Percentiles rank a stretch among this genome's conserved stretches.
These are phyloP conservation scores for Oreochromis spilurus DNA, from an alignment of 2,113 vertebrate species.

Conservation along the genomic window DNA sequence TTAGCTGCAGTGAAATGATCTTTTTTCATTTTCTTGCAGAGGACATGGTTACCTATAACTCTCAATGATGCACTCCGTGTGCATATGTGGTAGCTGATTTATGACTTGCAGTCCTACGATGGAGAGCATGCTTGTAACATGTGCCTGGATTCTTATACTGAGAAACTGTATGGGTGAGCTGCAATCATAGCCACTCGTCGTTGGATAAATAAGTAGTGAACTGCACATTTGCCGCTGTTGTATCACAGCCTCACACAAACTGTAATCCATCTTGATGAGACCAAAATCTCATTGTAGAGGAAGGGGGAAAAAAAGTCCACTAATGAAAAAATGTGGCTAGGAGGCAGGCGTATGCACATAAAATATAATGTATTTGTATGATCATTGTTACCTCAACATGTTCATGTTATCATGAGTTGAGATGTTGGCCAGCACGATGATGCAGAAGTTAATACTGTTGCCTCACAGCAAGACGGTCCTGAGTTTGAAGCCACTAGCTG, in stretches of 20 bases:
- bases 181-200: not conserved
- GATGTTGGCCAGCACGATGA: accelerated
- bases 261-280: not conserved
- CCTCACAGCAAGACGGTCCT: not conserved
- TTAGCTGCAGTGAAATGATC: conserved; percentile 6
- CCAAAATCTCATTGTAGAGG: not conserved
- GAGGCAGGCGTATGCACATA: not conserved
- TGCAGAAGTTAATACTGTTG: not conserved
- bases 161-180: not conserved
- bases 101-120: not conserved
- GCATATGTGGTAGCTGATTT: not conserved
- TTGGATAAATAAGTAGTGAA: not conserved
- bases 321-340: not conserved
- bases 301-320: not conserved
- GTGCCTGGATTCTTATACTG: not conserved
- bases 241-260: not conserved
- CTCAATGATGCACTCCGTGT: not conserved
- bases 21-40: not conserved
- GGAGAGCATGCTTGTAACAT: not conserved
- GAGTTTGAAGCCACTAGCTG: not conserved
- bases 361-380: not conserved
- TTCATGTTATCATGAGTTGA: not conserved
- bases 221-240: not conserved
- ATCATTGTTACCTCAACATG: not conserved
- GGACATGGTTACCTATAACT: not conserved